A percentile compares a stretch with the other conserved stretches of the same genome.
Conservation (phyloP, 2,888 invertebrate genomes). For the Dolichopus griseipennis region DNA sequence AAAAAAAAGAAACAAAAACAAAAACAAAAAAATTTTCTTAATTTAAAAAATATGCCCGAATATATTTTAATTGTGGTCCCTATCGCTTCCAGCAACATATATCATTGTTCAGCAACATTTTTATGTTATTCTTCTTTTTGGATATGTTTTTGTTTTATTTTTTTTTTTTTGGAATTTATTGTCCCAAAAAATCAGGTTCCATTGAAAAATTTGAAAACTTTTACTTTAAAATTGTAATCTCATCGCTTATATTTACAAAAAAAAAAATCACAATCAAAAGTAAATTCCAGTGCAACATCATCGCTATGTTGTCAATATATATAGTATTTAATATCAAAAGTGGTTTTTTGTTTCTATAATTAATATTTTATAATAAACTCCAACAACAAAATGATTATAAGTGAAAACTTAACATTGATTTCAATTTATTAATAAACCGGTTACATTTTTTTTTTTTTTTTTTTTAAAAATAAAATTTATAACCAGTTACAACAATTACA, state of each 20-base stretch:
- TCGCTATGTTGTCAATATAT: no score
- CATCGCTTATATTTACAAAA: neutral
- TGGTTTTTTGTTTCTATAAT: no score
- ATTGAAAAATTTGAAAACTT: neutral
- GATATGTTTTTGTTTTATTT: neutral
- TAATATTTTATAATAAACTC: neutral
- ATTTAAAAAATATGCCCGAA: no score
- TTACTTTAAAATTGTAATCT: neutral
- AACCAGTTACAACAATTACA: slow-evolving; percentile 6
- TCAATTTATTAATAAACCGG: neutral
- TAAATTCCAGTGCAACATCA: neutral
- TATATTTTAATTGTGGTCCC: no score
- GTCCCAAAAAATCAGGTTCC: neutral
- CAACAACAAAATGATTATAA: neutral
- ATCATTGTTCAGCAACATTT: no score
- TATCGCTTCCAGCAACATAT: neutral
- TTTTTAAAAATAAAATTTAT: no score
- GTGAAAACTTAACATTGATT: no score
- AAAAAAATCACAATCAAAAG: neutral
- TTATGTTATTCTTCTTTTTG: no score
- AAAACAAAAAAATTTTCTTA: no score
- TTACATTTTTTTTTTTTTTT: neutral
- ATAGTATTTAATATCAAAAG: no score
- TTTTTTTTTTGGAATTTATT: neutral
- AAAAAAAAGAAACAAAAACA: no score